These are phyloP conservation scores for Aspidoscelis tigris DNA, from an alignment of 2,113 vertebrate genomes.

Conservation along the genomic window DNA sequence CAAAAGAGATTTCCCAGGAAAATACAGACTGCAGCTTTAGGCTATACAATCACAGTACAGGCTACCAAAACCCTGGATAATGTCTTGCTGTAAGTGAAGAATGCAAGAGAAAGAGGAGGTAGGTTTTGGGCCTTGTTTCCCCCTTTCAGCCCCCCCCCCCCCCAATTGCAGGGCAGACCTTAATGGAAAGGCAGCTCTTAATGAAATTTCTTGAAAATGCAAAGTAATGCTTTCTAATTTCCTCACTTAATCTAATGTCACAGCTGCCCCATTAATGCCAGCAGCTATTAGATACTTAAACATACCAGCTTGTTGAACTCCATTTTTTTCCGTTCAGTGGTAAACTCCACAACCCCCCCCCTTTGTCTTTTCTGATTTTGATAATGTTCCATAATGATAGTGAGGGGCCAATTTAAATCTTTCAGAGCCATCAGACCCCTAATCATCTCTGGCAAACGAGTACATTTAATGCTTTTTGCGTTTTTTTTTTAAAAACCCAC, in stretches of 20 bases:
- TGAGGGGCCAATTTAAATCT: neutral
- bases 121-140: neutral
- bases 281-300: slow-evolving; percentile 50
- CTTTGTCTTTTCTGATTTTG: slow-evolving; percentile 23
- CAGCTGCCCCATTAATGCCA: slow-evolving; percentile 57
- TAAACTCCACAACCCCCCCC: slow-evolving; percentile 25
- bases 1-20: neutral
- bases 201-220: slow-evolving; percentile 55
- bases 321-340: slow-evolving; percentile 7
- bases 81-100: neutral
- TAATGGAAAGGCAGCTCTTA: slow-evolving; percentile 43
- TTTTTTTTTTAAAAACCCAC: neutral
- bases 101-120: neutral
- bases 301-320: slow-evolving; percentile 26
- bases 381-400: slow-evolving; percentile 28
- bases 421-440: slow-evolving; percentile 23
- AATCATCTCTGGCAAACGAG: slow-evolving; percentile 30
- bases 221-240: slow-evolving; percentile 66
- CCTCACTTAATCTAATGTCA: slow-evolving; percentile 48
- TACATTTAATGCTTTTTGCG: slow-evolving; percentile 14
- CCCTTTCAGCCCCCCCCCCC: neutral
- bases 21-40: neutral
- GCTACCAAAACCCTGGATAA: too few relatives aligned
- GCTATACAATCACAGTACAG: too few relatives aligned
- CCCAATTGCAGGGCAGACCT: neutral